phyloP scores from a whole-genome alignment of 92 coral and sea anemone genomes.

The Blastomussa wellsi region DNA sequence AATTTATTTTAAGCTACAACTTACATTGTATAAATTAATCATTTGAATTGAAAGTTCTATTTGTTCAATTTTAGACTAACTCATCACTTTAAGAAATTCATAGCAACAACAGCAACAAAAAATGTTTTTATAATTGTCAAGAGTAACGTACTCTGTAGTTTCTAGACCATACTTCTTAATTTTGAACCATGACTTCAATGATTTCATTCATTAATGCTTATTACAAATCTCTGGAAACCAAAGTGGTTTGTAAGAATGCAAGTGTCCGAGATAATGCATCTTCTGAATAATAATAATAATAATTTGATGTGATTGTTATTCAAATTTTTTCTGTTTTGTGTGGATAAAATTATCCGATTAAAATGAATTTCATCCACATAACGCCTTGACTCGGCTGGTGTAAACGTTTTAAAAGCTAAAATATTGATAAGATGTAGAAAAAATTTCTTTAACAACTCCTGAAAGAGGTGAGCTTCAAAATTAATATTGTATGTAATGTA shows the following conservation, averaged over 20 bases:
- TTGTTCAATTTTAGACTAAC: neutral
- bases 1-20: no score
- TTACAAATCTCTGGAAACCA: constrained; percentile 1
- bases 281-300: neutral
- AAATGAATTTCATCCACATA: neutral
- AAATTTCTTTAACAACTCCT: neutral
- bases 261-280: neutral
- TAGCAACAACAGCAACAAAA: no score
- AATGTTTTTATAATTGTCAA: no score
- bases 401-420: neutral
- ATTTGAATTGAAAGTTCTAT: neutral
- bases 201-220: neutral
- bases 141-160: no score
- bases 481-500: neutral
- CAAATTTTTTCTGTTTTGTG: neutral
- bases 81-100: neutral
- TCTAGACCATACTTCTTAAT: neutral
- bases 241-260: neutral
- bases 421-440: neutral
- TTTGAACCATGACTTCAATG: neutral
- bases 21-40: no score
- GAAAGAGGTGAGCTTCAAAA: neutral
- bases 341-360: neutral
- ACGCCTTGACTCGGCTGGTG: neutral
- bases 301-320: neutral